phyloP scores from a whole-genome alignment of 1,140 invertebrate species.

The Solen grandis region DNA sequence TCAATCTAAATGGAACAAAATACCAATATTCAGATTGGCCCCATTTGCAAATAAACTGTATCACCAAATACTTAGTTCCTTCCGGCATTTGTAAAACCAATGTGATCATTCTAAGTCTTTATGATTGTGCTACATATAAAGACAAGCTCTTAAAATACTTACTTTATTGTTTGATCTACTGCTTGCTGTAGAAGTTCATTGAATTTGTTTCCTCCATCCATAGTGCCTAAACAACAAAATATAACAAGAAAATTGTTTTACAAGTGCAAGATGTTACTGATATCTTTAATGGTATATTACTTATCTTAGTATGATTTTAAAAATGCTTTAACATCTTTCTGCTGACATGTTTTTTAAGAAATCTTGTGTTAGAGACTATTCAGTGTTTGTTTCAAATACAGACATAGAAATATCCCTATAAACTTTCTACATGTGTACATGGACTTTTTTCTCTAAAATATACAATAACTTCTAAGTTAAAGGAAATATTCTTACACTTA shows the following conservation, averaged over 20 bases:
- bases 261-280: background rate
- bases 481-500: no score
- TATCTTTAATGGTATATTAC: background rate
- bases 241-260: background rate
- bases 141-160: constrained; percentile 30
- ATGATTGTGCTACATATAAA: background rate
- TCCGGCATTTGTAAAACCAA: background rate
- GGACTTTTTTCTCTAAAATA: no score
- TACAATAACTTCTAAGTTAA: no score
- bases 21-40: background rate
- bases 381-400: no score
- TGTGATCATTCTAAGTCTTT: no score
- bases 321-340: background rate
- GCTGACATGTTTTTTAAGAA: background rate
- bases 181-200: constrained; percentile 73
- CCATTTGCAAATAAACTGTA: background rate
- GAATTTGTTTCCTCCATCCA: constrained; percentile 64
- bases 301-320: background rate
- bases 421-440: no score
- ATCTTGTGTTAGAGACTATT: background rate
- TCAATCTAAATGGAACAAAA: background rate
- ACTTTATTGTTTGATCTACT: constrained; percentile 72
- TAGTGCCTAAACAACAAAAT: constrained; percentile 29
- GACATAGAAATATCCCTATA: no score
- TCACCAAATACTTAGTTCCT: background rate